phyloP scores from a whole-genome alignment of 2,888 invertebrate species.

The Deilephila porcellus region DNA sequence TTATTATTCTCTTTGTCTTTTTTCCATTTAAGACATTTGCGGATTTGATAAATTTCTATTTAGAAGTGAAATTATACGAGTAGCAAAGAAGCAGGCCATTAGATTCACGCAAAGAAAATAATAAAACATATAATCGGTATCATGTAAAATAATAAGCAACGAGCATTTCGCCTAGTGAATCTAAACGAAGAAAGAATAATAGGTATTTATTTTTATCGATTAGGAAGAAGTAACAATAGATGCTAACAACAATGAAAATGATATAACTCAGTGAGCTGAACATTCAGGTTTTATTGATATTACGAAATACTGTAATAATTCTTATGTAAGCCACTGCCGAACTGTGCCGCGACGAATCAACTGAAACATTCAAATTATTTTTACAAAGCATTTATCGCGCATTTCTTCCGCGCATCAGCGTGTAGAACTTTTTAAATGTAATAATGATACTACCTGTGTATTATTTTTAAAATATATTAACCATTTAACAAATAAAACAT shows the following conservation, averaged over 20 bases:
- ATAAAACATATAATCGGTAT: too few species aligned
- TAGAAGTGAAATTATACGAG: too few species aligned
- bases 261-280: not conserved
- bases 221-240: not conserved
- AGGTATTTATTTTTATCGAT: not conserved
- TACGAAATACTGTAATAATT: conserved; percentile 20
- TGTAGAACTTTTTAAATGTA: not conserved
- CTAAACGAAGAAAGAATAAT: too few species aligned
- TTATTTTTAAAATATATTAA: not conserved
- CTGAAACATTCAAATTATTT: conserved; percentile 15
- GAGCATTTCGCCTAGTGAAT: too few species aligned
- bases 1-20: too few species aligned
- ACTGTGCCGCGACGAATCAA: conserved; percentile 20
- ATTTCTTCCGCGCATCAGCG: not conserved
- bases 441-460: too few species aligned
- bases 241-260: conserved; percentile 15
- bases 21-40: too few species aligned
- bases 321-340: conserved; percentile 7
- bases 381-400: conserved; percentile 6
- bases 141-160: too few species aligned
- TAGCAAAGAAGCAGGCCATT: too few species aligned
- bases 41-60: too few species aligned
- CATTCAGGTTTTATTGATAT: conserved; percentile 20
- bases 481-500: not conserved
- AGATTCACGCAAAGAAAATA: not conserved